Conservation (phyloP, 2,797 vertebrate species). For the Coluber constrictor region DNA sequence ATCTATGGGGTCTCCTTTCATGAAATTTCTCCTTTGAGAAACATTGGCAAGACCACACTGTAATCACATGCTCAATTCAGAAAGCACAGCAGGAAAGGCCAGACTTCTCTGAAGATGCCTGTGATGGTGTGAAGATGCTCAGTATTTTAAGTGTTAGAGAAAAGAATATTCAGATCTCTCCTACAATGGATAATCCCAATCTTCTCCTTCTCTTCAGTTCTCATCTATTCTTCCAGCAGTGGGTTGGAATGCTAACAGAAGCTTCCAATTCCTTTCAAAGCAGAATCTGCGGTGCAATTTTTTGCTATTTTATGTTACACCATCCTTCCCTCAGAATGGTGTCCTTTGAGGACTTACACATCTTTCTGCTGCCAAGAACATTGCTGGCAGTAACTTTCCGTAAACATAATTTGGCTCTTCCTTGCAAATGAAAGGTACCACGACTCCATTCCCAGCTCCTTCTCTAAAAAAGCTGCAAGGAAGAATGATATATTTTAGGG, state of each 20-base stretch:
- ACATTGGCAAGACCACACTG: not conserved
- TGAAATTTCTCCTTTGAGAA: not conserved
- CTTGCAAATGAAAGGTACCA: not conserved
- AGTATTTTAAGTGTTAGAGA: not conserved
- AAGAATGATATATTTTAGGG: not conserved
- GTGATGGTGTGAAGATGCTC: not conserved
- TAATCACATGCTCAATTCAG: not conserved
- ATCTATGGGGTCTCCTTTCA: not conserved
- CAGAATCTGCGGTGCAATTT: not conserved
- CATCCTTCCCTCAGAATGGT: not conserved
- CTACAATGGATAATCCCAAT: not conserved
- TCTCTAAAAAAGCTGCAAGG: not conserved
- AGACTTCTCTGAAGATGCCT: not conserved
- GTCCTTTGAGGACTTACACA: not conserved
- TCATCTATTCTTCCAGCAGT: not conserved
- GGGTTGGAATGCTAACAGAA: not conserved
- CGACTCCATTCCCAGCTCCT: not conserved
- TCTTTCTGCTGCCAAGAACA: not conserved
- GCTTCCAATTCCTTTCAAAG: not conserved
- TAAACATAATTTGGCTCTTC: not conserved
- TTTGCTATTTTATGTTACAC: no score
- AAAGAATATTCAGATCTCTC: not conserved
- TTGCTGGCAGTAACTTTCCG: not conserved
- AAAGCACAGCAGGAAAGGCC: not conserved
- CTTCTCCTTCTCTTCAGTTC: not conserved